Conservation (phyloP, 2,888 invertebrate species). For the Athrips mouffetella region DNA sequence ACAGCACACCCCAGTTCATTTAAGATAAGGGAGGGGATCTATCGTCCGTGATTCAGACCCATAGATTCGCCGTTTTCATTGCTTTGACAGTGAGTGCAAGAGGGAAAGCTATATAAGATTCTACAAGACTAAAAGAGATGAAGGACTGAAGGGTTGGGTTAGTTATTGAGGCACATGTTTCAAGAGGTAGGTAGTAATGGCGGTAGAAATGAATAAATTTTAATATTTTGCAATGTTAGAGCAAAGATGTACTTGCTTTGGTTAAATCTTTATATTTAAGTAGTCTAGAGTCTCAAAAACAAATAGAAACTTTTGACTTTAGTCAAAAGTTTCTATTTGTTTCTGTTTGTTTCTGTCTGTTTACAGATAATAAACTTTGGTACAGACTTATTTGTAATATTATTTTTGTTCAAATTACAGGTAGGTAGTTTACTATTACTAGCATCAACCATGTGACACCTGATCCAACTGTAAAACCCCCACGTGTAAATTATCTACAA, state of each 20-base stretch:
- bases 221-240: conserved; percentile 26
- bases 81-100: conserved; percentile 62
- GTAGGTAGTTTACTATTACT: neutral
- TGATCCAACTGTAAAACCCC: conserved; percentile 53
- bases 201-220: conserved; percentile 47
- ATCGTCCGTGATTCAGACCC: conserved; percentile 68
- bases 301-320: too few species aligned
- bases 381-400: neutral
- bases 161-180: conserved; percentile 62
- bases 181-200: conserved; percentile 39
- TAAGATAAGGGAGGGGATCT: conserved; percentile 64
- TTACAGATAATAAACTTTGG: neutral
- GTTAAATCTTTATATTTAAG: neutral
- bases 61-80: conserved; percentile 74
- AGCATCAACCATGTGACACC: conserved; percentile 46
- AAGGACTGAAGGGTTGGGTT: conserved; percentile 56
- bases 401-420: neutral
- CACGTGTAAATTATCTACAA: conserved; percentile 74
- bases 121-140: conserved; percentile 46
- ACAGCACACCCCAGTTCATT: conserved; percentile 67
- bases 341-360: too few species aligned
- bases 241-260: neutral
- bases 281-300: too few species aligned
- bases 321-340: too few species aligned
- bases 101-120: conserved; percentile 38